These are phyloP conservation scores for Akabosia matsudoensis DNA, from an alignment of 1,140 invertebrate species.

Conservation along the genomic window DNA sequence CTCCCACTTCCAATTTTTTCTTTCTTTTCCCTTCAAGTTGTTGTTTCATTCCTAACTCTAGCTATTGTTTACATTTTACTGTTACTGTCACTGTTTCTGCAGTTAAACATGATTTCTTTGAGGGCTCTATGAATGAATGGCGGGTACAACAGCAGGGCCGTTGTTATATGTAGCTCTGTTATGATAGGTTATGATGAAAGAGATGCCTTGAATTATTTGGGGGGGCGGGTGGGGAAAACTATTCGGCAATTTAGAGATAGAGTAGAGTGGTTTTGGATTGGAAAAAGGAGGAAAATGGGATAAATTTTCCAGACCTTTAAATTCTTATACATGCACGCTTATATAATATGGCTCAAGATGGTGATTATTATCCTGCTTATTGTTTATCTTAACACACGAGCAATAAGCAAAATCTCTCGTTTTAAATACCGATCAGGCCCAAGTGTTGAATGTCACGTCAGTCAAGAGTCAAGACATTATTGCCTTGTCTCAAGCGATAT, in stretches of 20 bases:
- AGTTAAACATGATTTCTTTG: too few relatives aligned
- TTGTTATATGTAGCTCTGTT: too few relatives aligned
- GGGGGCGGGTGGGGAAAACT: neutral
- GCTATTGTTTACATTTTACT: too few relatives aligned
- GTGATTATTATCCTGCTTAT: conserved; percentile 1
- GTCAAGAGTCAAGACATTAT: too few relatives aligned
- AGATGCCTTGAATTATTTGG: too few relatives aligned
- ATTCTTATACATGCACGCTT: conserved; percentile 11
- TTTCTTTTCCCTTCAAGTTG: neutral
- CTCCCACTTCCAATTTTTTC: neutral
- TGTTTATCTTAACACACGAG: neutral
- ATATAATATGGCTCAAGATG: neutral
- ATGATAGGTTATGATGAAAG: too few relatives aligned
- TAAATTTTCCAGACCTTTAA: conserved; percentile 15
- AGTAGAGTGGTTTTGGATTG: conserved; percentile 1
- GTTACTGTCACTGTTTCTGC: too few relatives aligned
- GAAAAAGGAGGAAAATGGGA: conserved; percentile 6
- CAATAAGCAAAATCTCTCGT: neutral
- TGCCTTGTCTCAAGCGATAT: too few relatives aligned
- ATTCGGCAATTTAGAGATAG: neutral
- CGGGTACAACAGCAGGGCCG: too few relatives aligned
- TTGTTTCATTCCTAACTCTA: neutral
- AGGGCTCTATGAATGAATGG: too few relatives aligned
- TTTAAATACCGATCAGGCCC: neutral
- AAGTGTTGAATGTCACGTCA: too few relatives aligned